Evolutionary conservation across 2,888 invertebrate genomes (phyloP), one percentile per base, ranked within the genome.

Genomic region (Brenthis hecate): DNA sequence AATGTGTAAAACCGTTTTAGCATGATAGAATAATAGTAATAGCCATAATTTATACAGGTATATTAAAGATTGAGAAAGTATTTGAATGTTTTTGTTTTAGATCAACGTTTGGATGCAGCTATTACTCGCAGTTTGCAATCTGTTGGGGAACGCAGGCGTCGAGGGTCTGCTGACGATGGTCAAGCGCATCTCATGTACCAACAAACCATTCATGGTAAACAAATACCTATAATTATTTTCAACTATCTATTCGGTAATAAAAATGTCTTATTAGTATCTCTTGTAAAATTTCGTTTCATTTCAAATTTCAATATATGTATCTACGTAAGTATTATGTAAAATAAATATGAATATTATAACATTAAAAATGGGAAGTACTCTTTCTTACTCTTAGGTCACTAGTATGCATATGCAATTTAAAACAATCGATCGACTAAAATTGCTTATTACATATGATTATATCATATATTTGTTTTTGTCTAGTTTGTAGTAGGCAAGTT

Each of bases 161-260:
- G 87, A 5, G 84, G 88, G 6, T 92, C 93, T 2, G 85, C 83
- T 48, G 93, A 93, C 65, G 92, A 93, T 36, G 84, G 87, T 2
- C 88, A 88, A 55, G 79, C 84, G 0, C 82, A 91, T 66, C 85
- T 81, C 2, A 85, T 89, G 85, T 93, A 93, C 75, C 93, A 93
- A 73, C 93, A 92, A 74, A 93, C 93, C 13, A 93, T 93, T 79
- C 92, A 93, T 70, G 93, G 93, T 93, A 83, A 80, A 64, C 65
- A 32, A 14, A 23, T n/a, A 13, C 28, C 13, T 13, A 32, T 3
- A 11, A 53, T 47, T 50, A n/a, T 48, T 13, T 4, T 16, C 51
- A 6, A 13, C n/a, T 13, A n/a, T 13, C n/a, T n/a, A 3, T 11
- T 6, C 6, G 1, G 3, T 6, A 32, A 6, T 32, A 32, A 6